Base-by-base conservation (phyloP, 2,113 vertebrate genomes). In the Platysteira castanea region DNA sequence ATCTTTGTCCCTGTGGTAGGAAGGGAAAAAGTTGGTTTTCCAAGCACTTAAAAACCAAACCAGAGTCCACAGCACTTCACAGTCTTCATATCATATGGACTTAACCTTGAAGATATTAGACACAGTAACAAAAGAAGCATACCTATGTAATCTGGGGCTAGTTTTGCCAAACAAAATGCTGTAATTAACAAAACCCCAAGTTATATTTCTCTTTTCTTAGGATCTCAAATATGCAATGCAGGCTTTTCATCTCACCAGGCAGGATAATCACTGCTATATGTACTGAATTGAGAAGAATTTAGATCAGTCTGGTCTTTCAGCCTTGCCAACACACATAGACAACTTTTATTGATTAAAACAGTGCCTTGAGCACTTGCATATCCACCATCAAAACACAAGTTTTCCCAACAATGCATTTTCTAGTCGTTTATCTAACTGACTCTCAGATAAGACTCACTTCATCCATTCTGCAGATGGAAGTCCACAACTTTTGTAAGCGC, bases 1-100 rank as follows among this genome's bases (percentile, higher is more conserved):
- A 91, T 99, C 99, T 95, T 98, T 98, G 53, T 98, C 98, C 95
- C 99, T 99, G 93, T 21, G 90, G 94, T 16, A 84, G 30, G 10
- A 79, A 69, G 6, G 7, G 9, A n/a, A 68, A 60, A 82, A 50
- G 8, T 4, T 7, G 11, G 7, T 47, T 90, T 92, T 71, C 35
- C 41, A 87, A 75, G 54, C 13, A 53, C 15, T 74, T 64, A 42
- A 21, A 84, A 86, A 65, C 11, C 70, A 77, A 59, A 47, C 16
- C 7, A 46, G 23, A 83, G 33, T 11, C 33, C 22, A 22, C 24
- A 76, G 27, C 33, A 68, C 37, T 64, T 64, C 13, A 30, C 8
- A 77, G 26, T 35, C 46, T 50, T 57, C 26, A 2, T 6, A 42
- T 19, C 12, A 28, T 5, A 49, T 1, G 4, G 37, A 10, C 20